Evolutionary conservation across 2,113 vertebrate genomes (phyloP).

Genomic region (Dermatemys mawii): DNA sequence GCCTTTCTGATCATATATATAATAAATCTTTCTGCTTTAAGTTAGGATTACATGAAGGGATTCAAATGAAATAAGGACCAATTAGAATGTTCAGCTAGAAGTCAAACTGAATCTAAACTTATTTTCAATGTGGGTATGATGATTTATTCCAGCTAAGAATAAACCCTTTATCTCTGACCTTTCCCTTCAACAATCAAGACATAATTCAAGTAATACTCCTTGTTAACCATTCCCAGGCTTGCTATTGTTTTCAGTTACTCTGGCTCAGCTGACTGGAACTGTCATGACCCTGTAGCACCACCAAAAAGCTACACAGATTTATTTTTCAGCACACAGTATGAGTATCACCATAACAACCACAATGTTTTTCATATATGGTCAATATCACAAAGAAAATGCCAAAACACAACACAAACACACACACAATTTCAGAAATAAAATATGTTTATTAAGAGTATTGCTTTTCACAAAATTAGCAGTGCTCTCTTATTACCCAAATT

Average conservation of each 20-base stretch:
- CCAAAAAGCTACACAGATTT: neutral
- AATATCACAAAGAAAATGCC: neutral
- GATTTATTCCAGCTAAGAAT: slow-evolving; percentile 23
- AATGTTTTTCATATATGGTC: neutral
- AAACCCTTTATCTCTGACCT: neutral
- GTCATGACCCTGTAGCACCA: neutral
- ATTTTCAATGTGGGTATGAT: neutral
- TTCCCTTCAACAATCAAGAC: neutral
- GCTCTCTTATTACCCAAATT: fast-evolving
- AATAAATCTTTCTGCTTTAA: neutral
- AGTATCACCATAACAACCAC: neutral
- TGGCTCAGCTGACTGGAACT: neutral
- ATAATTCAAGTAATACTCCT: slow-evolving; percentile 2
- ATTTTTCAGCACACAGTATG: neutral
- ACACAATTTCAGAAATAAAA: fast-evolving
- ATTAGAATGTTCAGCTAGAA: neutral
- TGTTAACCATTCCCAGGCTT: neutral
- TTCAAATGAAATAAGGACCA: slow-evolving; percentile 24
- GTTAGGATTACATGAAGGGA: neutral
- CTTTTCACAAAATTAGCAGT: fast-evolving
- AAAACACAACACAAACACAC: neutral
- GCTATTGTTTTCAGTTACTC: neutral
- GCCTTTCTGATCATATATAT: fast-evolving
- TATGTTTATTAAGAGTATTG: fast-evolving
- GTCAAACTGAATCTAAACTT: neutral